Evolutionary conservation across 2,113 vertebrate genomes (phyloP), one percentile per base, ranked within the genome.

Genomic region (Oryzias melastigma): DNA sequence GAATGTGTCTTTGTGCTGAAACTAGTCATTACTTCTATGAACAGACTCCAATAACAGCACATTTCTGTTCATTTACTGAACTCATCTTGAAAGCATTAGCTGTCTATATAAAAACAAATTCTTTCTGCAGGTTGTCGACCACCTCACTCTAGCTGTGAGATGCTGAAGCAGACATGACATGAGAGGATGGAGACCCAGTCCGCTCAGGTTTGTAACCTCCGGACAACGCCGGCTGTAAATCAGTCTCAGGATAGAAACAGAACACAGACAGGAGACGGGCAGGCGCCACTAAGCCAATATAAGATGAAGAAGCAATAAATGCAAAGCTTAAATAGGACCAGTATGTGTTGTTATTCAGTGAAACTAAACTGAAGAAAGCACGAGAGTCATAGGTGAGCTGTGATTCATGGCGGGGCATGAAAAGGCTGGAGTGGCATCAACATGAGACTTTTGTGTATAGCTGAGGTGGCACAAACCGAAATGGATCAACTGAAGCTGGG

Each of bases 261-360:
- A 47, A 25, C 1, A 29, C 15, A 2, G 1, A 27, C 44, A 5
- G 48, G 22, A 42, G 18, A 16, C 7, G 60, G 2, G 46, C 14
- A 54, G 43, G 42, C 18, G 19, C 14, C 48, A 3, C 46, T 14
- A 58, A 25, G 35, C 7, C 35, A 58, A 53, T 56, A 5, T 5
- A 68, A 78, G 68, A 80, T 76, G 53, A 48, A 62, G 76, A 57
- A 43, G 74, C 87, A 88, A 77, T 78, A 75, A 85, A 74, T 64
- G 58, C 65, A 58, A 79, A 71, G 58, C 73, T 68, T 52, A 49
- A 22, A 78, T 77, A 71, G 77, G 48, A 58, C 68, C 81, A 83
- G 68, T 79, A 78, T 74, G 68, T 74, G 65, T 69, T 71, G 75
- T 89, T 87, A 84, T 85, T 79, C 80, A 69, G 55, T 69, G 68